Conservation (phyloP, 2,888 invertebrate genomes). For the Steinernema carpocapsae region DNA sequence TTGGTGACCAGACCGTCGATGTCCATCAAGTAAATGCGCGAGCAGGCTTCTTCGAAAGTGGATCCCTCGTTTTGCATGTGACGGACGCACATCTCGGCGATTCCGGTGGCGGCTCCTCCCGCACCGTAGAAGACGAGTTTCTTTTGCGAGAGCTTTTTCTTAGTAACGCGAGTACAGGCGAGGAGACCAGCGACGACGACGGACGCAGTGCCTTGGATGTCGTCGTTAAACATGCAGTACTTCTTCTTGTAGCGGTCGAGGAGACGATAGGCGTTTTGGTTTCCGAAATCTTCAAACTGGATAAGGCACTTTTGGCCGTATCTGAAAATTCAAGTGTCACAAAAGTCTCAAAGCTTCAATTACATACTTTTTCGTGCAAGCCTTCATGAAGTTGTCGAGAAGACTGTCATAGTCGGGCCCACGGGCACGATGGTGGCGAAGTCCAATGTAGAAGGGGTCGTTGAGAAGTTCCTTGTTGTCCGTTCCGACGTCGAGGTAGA, state of each 20-base stretch:
- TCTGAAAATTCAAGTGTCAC: constrained; percentile 56
- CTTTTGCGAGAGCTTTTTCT: constrained; percentile 82
- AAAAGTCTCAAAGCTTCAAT: constrained; percentile 70
- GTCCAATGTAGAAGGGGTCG: constrained; percentile 93
- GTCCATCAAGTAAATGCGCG: constrained; percentile 91
- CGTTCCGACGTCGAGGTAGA: constrained; percentile 38
- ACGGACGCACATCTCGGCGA: constrained; percentile 87
- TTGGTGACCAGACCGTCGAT: constrained; percentile 91
- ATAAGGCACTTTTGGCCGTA: constrained; percentile 73
- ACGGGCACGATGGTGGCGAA: constrained; percentile 82
- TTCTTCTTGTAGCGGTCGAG: constrained; percentile 85
- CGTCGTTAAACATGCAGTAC: constrained; percentile 97
- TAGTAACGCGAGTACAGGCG: constrained; percentile 83
- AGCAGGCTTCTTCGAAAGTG: constrained; percentile 79
- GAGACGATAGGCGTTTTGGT: constrained; percentile 91
- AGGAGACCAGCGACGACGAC: constrained; percentile 93
- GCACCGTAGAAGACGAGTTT: constrained; percentile 92
- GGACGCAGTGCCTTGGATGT: constrained; percentile 95
- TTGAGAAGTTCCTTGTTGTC: constrained; percentile 76
- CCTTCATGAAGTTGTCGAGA: constrained; percentile 94
- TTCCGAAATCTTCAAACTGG: constrained; percentile 97
- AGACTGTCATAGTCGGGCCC: constrained; percentile 89
- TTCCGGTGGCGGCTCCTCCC: constrained; percentile 93
- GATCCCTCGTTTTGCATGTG: constrained; percentile 88
- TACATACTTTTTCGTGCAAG: constrained; percentile 49